phyloP scores from a whole-genome alignment of 1,140 invertebrate genomes.

The Apocrypta bakeri region DNA sequence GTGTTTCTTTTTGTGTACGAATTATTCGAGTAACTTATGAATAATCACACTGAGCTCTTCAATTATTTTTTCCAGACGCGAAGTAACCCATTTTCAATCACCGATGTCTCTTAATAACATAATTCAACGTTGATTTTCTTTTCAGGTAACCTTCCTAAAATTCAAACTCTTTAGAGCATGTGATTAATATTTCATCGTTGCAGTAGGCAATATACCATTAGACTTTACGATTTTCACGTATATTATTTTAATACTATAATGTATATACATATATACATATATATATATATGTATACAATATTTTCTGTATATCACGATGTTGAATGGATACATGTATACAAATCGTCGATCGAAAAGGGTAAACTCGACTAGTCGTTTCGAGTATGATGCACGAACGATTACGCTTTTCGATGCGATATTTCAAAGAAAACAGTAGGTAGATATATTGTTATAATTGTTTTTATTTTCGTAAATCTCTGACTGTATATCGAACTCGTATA shows the following conservation, averaged over 20 bases:
- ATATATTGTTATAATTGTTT: slow-evolving; percentile 3
- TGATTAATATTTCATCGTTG: slow-evolving; percentile 19
- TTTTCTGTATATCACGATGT: neutral
- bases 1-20: slow-evolving; percentile 4
- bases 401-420: neutral
- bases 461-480: too few species aligned
- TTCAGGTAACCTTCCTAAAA: slow-evolving; percentile 46
- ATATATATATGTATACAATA: neutral
- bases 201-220: slow-evolving; percentile 33
- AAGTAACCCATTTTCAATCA: slow-evolving; percentile 50
- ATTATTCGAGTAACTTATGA: neutral
- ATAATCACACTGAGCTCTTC: slow-evolving; percentile 33
- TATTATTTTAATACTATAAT: too few species aligned
- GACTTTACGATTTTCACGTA: neutral
- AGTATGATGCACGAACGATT: neutral
- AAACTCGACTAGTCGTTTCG: neutral
- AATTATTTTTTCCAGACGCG: slow-evolving; percentile 48
- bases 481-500: neutral
- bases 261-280: neutral
- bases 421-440: neutral
- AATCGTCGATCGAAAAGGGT: neutral
- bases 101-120: slow-evolving; percentile 44
- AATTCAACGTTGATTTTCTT: slow-evolving; percentile 46
- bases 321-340: neutral
- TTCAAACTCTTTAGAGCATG: slow-evolving; percentile 44